Evolutionary conservation across 2,113 vertebrate species (phyloP).

Genomic region (Synodontis membranacea): DNA sequence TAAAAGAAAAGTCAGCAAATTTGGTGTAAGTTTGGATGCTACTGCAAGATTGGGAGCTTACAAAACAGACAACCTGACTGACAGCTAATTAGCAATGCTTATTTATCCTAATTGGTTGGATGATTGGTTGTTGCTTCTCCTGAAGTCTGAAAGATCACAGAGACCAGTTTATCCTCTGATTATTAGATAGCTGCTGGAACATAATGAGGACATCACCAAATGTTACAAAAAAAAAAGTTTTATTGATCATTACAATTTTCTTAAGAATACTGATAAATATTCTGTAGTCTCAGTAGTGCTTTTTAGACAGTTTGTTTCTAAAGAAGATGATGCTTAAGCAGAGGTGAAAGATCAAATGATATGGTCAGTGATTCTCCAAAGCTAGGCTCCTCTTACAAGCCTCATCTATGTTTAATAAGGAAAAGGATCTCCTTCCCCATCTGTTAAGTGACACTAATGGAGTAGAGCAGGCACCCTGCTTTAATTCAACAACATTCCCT

Average conservation of each 20-base stretch:
- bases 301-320: not conserved
- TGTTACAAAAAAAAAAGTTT: not conserved
- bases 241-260: not conserved
- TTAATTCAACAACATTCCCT: constrained; percentile 34
- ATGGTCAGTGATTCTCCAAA: constrained; percentile 34
- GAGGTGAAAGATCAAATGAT: constrained; percentile 14
- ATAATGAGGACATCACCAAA: not conserved
- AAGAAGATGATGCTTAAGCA: not conserved
- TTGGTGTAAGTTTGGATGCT: not conserved
- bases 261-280: not conserved
- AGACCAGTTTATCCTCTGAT: not conserved
- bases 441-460: constrained; percentile 62
- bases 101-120: not conserved
- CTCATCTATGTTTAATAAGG: constrained; percentile 63
- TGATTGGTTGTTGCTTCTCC: not conserved
- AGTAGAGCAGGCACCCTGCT: constrained; percentile 38
- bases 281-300: not conserved
- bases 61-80: not conserved
- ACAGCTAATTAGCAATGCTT: not conserved
- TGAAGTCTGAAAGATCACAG: not conserved
- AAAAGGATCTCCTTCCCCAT: constrained; percentile 48
- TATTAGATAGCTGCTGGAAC: not conserved
- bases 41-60: not conserved
- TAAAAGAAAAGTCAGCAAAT: constrained; percentile 9
- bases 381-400: constrained; percentile 45